Evolutionary conservation across 1,140 invertebrate genomes (phyloP).

Genomic region (Linepithema humile): DNA sequence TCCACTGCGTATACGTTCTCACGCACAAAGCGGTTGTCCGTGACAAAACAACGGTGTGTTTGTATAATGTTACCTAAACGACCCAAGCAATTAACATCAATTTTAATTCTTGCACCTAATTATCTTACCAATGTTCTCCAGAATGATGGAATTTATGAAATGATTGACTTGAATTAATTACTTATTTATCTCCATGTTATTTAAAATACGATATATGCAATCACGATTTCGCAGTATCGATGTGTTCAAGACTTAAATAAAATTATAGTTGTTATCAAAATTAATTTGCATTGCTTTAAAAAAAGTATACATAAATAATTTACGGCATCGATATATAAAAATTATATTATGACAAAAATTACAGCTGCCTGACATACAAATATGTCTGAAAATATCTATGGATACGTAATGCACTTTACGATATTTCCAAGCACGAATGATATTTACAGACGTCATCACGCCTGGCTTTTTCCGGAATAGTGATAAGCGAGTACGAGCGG

Average conservation of each 20-base stretch:
- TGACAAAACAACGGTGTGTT: not conserved
- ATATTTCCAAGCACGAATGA: slow-evolving; percentile 36
- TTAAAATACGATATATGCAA: no score
- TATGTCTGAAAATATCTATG: slow-evolving; percentile 15
- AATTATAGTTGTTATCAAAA: no score
- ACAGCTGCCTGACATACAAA: not conserved
- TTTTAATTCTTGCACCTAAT: not conserved
- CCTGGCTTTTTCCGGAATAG: slow-evolving; percentile 30
- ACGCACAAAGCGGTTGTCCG: not conserved
- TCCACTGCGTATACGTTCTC: not conserved
- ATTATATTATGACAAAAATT: not conserved
- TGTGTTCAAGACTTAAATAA: no score
- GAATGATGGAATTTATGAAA: not conserved
- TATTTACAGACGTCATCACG: slow-evolving; percentile 55
- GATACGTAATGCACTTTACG: slow-evolving; percentile 7
- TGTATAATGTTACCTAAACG: not conserved
- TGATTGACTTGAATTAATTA: no score
- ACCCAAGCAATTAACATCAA: not conserved
- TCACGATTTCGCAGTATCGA: no score
- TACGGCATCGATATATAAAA: no score
- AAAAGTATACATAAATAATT: no score
- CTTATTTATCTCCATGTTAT: no score
- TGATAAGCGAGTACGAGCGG: slow-evolving; percentile 6
- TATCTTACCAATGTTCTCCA: not conserved
- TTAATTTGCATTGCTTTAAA: no score